Evolutionary conservation across 1,140 invertebrate species (phyloP).

Genomic region (Bombus difficillimus): DNA sequence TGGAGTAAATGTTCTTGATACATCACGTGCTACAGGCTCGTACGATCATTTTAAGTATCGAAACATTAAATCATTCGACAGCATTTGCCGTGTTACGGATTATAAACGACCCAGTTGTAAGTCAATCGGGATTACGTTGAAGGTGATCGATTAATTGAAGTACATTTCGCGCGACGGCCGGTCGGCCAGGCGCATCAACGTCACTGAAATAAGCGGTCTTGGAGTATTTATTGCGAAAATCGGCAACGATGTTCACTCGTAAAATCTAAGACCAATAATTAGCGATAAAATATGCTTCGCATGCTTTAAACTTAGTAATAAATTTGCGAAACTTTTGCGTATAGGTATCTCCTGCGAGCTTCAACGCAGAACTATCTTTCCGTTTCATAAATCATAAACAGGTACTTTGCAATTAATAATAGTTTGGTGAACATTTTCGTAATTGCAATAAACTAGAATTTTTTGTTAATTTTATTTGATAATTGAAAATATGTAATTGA

Average conservation of each 20-base stretch:
- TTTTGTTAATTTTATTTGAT: not conserved
- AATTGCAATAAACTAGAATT: not conserved
- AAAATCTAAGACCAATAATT: constrained; percentile 44
- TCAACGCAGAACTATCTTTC: not conserved
- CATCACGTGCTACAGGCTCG: too few relatives aligned
- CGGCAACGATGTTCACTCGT: constrained; percentile 15
- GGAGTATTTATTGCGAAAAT: constrained; percentile 46
- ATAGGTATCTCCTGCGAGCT: not conserved
- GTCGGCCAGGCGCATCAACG: constrained; percentile 36
- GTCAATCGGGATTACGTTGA: constrained; percentile 56
- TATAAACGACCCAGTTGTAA: constrained; percentile 66
- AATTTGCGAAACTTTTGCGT: constrained; percentile 28
- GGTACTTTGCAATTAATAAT: not conserved
- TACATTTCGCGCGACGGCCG: constrained; percentile 41
- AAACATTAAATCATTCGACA: constrained; percentile 52
- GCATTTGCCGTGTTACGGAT: constrained; percentile 40
- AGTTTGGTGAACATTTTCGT: not conserved
- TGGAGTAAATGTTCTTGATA: not conserved
- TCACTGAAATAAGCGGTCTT: constrained; percentile 49
- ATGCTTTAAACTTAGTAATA: not conserved
- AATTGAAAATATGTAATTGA: not conserved
- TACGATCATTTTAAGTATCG: constrained; percentile 4
- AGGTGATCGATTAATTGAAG: constrained; percentile 61
- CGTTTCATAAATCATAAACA: not conserved
- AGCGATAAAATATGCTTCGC: not conserved